Evolutionary conservation across 1,140 invertebrate genomes (phyloP).

Genomic region (Drosophila ironensis): DNA sequence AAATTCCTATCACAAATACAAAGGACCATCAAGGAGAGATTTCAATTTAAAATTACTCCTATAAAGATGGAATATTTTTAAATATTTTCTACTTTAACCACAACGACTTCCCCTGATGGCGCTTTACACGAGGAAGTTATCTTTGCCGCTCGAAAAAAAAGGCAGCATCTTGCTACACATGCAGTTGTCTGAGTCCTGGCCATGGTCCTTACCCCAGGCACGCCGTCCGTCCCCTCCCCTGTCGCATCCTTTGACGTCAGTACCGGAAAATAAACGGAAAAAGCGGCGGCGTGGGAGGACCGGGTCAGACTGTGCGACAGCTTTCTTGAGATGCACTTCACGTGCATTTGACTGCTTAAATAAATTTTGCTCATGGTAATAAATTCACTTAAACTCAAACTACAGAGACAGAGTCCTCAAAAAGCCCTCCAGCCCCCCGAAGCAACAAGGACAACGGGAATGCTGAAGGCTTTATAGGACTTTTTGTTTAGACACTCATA

Average conservation of each 20-base stretch:
- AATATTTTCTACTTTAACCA: no score
- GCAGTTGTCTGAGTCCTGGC: slow-evolving; percentile 20
- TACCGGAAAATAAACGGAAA: background rate
- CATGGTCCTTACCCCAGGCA: background rate
- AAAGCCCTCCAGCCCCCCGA: background rate
- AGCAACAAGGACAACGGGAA: slow-evolving; percentile 24
- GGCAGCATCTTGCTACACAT: slow-evolving; percentile 41
- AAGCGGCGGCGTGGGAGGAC: background rate
- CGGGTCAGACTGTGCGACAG: slow-evolving; percentile 55
- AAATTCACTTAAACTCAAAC: slow-evolving; percentile 78
- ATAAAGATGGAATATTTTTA: no score
- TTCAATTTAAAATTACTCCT: no score
- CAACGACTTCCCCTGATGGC: slow-evolving; percentile 11
- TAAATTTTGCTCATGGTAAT: slow-evolving; percentile 79
- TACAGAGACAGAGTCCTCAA: slow-evolving; percentile 16
- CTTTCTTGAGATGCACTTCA: slow-evolving; percentile 75
- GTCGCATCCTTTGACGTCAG: no score
- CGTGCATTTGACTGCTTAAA: slow-evolving; percentile 79
- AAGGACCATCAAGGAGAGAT: no score
- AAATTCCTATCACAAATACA: no score
- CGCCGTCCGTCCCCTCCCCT: background rate
- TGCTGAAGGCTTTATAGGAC: slow-evolving; percentile 65
- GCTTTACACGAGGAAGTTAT: background rate
- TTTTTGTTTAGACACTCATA: slow-evolving; percentile 80
- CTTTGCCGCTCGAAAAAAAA: slow-evolving; percentile 24